Percentiles rank a stretch among this genome's conserved stretches.
Evolutionary conservation across 1,140 invertebrate species (phyloP).

Genomic region (Platorchestia sp.): DNA sequence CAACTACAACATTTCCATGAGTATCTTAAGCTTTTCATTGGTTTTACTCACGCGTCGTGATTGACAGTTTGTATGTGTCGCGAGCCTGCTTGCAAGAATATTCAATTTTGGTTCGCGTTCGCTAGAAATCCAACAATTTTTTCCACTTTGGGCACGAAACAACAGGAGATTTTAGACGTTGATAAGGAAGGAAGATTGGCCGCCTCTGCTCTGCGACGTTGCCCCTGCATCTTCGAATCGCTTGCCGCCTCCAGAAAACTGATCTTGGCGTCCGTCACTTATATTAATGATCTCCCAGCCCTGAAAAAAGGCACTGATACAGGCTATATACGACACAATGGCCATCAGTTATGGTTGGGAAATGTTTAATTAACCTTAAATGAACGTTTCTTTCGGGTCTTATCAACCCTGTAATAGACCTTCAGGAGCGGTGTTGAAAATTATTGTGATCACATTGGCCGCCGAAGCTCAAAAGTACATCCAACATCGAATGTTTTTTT

Average conservation of each 20-base stretch:
- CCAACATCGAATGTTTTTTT: neutral
- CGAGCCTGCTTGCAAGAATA: neutral
- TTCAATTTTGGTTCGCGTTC: neutral
- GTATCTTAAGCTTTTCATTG: neutral
- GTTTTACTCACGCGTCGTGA: neutral
- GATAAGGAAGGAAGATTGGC: conserved; percentile 22
- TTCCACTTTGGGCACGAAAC: neutral
- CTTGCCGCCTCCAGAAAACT: conserved; percentile 13
- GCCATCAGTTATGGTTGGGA: conserved; percentile 49
- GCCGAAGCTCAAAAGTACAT: neutral
- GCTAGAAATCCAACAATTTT: neutral
- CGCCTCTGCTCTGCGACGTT: neutral
- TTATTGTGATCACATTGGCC: neutral
- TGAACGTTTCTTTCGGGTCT: neutral
- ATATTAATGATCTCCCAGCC: conserved; percentile 38
- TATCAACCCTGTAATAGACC: neutral
- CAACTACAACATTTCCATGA: neutral
- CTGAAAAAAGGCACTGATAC: conserved; percentile 41
- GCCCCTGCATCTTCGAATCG: conserved; percentile 14
- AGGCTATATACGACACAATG: conserved; percentile 49
- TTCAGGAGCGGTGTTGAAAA: conserved; percentile 16
- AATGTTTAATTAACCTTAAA: conserved; percentile 46
- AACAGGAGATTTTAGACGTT: neutral
- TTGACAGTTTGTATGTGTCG: neutral
- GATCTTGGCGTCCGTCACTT: conserved; percentile 48